A percentile compares a stretch with the other conserved stretches of the same genome.
Evolutionary conservation across 1,140 invertebrate genomes (phyloP).

Genomic region (Euura lappo): DNA sequence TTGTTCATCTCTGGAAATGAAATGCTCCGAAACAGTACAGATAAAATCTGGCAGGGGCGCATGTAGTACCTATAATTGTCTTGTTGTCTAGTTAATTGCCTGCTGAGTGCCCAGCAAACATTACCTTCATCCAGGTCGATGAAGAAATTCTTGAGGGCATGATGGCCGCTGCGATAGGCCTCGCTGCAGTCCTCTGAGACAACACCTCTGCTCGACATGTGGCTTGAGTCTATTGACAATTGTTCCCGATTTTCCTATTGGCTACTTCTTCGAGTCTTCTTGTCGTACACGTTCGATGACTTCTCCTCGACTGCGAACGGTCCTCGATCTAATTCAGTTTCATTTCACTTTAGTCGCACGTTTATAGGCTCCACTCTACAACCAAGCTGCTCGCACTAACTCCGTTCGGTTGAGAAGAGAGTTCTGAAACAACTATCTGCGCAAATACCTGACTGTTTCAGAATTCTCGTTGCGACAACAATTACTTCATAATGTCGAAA

Average conservation of each 20-base stretch:
- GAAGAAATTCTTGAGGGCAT: conserved; percentile 42
- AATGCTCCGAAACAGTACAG: too few relatives aligned
- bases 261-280: neutral
- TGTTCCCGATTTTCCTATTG: neutral
- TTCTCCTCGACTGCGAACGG: too few relatives aligned
- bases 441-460: neutral
- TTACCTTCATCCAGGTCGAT: conserved; percentile 44
- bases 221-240: neutral
- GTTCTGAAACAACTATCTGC: neutral
- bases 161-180: conserved; percentile 33
- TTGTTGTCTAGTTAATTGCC: too few relatives aligned
- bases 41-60: too few relatives aligned
- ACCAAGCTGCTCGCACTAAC: neutral
- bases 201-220: conserved; percentile 57
- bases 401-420: neutral
- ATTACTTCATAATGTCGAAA: neutral
- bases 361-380: too few relatives aligned
- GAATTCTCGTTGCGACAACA: neutral
- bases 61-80: too few relatives aligned
- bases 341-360: too few relatives aligned
- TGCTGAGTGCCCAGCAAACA: neutral
- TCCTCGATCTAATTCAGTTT: neutral
- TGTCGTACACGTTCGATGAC: neutral
- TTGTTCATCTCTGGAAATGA: too few relatives aligned
- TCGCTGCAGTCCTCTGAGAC: conserved; percentile 36